Evolutionary conservation across 1,140 invertebrate genomes (phyloP), one percentile per base, ranked within the genome.

Genomic region (Nasonia giraulti): DNA sequence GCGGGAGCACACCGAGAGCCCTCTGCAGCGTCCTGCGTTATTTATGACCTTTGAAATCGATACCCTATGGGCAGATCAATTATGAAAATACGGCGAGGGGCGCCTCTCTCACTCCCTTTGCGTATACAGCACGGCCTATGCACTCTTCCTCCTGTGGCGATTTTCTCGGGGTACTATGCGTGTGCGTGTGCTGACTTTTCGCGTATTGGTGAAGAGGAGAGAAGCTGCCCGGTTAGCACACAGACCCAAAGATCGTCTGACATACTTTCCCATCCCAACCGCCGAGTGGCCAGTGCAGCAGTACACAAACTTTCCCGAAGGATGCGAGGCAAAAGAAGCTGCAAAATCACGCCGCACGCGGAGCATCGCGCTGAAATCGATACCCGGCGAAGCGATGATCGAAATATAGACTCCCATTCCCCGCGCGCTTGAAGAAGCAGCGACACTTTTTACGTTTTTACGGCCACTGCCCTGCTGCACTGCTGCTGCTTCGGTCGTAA

Each of bases 31-130:
- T 6, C 87, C 27, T 27, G 27, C 2, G 87, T 92, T 91, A 91
- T 92, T 92, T 91, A 92, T 87, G 89, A 89, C 88, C 87, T 80
- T 80, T 91, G 91, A 92, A 92, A 92, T 91, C 90, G 91, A 92
- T 92, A 91, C 88, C 80, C 83, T 37, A 40, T 83, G 86, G 55
- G 14, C 50, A 88, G 20, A 89, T 91, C 89, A 90, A 90, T 91
- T 90, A 91, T 88, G 89, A 89, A 88, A 89, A 91, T 89, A 90
- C 85, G 77, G 84, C 74, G 75, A 78, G 77, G 47, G 68, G 68
- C 8, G 68, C 23, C 17, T 69, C 20, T 23, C 33, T 37, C 33
- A 37, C 66, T 27, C 27, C 27, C 27, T 27, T 27, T 27, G 27
- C 27, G 27, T 27, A 27, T 27, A 27, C 27, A 27, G 27, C 27